These are phyloP conservation scores for Cerastoderma edule DNA, from an alignment of 2,888 invertebrate species.

Conservation along the genomic window DNA sequence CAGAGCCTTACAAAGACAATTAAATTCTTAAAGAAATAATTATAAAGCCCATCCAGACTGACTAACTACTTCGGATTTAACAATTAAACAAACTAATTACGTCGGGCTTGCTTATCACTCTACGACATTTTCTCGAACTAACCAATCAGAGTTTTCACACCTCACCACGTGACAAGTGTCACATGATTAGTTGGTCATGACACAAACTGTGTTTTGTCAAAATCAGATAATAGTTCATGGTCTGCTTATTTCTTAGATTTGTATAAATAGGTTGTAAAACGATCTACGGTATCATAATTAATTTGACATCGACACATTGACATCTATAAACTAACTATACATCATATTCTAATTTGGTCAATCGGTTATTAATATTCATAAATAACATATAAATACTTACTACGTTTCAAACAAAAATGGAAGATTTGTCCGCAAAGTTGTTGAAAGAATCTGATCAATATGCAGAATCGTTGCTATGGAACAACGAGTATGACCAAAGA, in stretches of 20 bases:
- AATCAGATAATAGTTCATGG: slow-evolving; percentile 1
- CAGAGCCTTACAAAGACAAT: too few relatives aligned
- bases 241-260: not conserved
- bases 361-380: too few relatives aligned
- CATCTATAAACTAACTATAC: too few relatives aligned
- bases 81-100: too few relatives aligned
- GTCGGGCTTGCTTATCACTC: too few relatives aligned
- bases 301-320: not conserved
- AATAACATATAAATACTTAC: not conserved
- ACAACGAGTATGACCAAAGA: not conserved
- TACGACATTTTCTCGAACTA: not conserved
- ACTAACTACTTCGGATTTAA: too few relatives aligned
- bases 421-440: not conserved
- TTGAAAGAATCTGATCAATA: not conserved
- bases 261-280: not conserved
- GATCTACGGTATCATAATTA: not conserved
- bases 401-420: not conserved
- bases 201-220: not conserved
- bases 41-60: too few relatives aligned
- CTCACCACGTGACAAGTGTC: slow-evolving; percentile 2
- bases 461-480: not conserved
- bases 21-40: too few relatives aligned
- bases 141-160: slow-evolving; percentile 7
- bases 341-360: too few relatives aligned
- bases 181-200: not conserved